Evolutionary conservation across 2,797 vertebrate genomes (phyloP).

Genomic region (Vultur gryphus): DNA sequence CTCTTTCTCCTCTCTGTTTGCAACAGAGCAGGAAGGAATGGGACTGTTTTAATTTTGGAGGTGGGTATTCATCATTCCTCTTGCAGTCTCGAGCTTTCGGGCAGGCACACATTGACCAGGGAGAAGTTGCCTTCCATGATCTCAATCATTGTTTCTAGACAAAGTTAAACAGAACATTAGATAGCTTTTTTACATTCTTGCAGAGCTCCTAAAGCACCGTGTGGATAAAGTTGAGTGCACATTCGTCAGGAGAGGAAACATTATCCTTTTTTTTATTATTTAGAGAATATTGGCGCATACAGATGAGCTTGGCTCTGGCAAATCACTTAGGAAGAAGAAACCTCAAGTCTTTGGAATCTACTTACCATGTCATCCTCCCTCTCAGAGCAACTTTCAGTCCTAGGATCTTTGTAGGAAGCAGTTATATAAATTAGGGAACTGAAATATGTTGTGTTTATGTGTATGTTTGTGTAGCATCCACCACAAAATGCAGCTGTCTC

Average conservation of each 20-base stretch:
- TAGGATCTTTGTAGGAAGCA: not conserved
- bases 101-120: not conserved
- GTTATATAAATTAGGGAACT: not conserved
- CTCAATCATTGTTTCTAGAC: not conserved
- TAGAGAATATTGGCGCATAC: not conserved
- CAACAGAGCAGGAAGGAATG: not conserved
- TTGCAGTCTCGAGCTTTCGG: not conserved
- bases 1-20: not conserved
- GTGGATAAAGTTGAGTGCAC: conserved; percentile 8
- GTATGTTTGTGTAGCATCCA: not conserved
- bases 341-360: not conserved
- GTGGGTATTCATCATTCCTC: not conserved
- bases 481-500: conserved; percentile 14
- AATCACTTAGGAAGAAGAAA: not conserved
- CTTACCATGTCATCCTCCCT: not conserved
- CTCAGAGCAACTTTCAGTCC: not conserved
- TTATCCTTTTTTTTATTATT: not conserved
- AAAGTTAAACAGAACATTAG: conserved; percentile 14
- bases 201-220: not conserved
- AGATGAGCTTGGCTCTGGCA: not conserved
- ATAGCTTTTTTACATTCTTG: not conserved
- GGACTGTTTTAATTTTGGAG: not conserved
- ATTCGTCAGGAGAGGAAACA: not conserved
- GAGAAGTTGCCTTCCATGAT: not conserved
- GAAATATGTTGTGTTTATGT: not conserved